Conservation (phyloP, 2,797 vertebrate species). For the Esox lucius region DNA sequence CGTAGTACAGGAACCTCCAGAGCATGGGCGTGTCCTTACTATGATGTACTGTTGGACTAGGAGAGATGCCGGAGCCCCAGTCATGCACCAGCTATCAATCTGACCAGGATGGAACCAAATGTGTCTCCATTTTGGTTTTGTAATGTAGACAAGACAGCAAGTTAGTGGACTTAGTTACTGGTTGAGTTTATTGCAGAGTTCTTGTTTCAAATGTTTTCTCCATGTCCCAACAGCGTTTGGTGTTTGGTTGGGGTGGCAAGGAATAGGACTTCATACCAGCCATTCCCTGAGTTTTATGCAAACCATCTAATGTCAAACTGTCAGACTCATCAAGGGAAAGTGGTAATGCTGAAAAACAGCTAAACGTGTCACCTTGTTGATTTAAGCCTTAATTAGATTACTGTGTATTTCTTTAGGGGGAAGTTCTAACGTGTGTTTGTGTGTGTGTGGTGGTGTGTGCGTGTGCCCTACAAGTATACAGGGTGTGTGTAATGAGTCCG, state of each 20-base stretch:
- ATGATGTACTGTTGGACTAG: constrained; percentile 51
- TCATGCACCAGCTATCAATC: constrained; percentile 33
- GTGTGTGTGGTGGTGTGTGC: constrained; percentile 1
- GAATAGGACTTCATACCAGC: constrained; percentile 17
- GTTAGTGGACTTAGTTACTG: neutral
- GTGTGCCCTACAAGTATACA: neutral
- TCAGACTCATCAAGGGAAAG: neutral
- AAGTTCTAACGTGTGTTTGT: constrained; percentile 31
- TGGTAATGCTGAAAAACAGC: neutral
- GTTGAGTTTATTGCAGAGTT: neutral
- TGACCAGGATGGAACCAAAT: constrained; percentile 37
- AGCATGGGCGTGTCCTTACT: constrained; percentile 30
- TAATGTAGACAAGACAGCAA: constrained; percentile 6
- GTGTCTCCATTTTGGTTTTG: neutral
- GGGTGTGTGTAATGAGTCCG: neutral
- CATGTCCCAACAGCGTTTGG: constrained; percentile 4
- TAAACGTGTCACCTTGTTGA: constrained; percentile 41
- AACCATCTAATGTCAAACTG: constrained; percentile 26
- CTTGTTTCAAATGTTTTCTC: constrained; percentile 6
- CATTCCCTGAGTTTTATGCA: constrained; percentile 39
- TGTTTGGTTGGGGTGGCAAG: constrained; percentile 15
- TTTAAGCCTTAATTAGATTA: constrained; percentile 51
- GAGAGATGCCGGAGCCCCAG: constrained; percentile 71
- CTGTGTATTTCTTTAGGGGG: constrained; percentile 45
- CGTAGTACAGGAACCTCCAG: constrained; percentile 47